These are phyloP conservation scores for human (Homo sapiens) DNA, from an alignment of 2,113 vertebrate genomes.

Conservation along the genomic window DNA sequence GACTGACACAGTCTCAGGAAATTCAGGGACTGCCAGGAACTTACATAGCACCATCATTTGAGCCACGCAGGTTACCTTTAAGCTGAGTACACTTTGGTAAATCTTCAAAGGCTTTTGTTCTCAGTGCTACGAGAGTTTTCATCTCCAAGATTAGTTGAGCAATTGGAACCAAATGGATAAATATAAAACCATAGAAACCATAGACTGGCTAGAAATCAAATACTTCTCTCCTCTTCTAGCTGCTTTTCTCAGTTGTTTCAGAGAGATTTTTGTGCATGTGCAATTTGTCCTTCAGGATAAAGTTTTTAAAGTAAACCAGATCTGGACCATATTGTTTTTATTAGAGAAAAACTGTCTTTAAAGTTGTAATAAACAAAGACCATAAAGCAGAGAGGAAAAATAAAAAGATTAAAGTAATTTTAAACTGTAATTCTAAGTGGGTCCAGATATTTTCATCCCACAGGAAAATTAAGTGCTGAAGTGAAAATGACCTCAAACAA, in stretches of 20 bases:
- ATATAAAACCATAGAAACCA: constrained; percentile 26
- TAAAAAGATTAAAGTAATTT: constrained; percentile 24
- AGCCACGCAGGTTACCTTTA: background rate
- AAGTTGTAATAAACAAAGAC: constrained; percentile 41
- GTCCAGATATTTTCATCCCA: background rate
- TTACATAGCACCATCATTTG: background rate
- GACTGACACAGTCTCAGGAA: background rate
- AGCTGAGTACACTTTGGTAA: background rate
- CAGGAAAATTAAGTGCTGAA: background rate
- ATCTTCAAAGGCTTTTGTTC: background rate
- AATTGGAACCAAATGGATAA: background rate
- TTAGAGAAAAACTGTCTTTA: constrained; percentile 39
- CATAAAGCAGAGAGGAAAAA: constrained; percentile 14
- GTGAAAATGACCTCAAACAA: constrained; percentile 40
- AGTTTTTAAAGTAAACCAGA: background rate
- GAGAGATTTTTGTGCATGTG: background rate
- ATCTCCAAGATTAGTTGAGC: background rate
- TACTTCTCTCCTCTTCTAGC: background rate
- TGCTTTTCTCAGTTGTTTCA: background rate
- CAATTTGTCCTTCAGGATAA: background rate
- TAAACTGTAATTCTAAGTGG: constrained; percentile 25
- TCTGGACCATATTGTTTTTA: constrained; percentile 39
- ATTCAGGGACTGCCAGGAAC: background rate
- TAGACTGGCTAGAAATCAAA: background rate
- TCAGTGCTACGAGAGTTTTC: background rate